phyloP scores from a whole-genome alignment of 2,797 vertebrate species.

The Peromyscus eremicus region DNA sequence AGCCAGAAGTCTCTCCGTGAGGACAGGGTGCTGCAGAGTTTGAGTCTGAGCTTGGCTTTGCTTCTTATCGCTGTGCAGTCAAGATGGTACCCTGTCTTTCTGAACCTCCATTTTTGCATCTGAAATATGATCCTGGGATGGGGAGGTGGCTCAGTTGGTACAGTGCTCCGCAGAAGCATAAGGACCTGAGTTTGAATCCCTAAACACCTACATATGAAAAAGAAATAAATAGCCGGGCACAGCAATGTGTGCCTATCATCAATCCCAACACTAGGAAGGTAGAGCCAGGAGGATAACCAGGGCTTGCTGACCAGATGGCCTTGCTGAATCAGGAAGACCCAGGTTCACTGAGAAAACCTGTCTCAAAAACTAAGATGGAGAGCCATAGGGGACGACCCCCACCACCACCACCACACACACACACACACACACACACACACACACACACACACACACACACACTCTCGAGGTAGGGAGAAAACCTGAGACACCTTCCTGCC shows the following conservation, averaged over 20 bases:
- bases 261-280: background rate
- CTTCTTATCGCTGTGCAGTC: background rate
- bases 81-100: background rate
- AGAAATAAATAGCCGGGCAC: background rate
- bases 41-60: background rate
- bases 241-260: background rate
- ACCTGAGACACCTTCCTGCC: background rate
- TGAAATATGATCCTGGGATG: background rate
- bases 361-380: background rate
- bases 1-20: background rate
- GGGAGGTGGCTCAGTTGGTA: background rate
- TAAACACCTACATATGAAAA: too few relatives aligned
- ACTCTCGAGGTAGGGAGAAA: background rate
- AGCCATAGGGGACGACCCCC: background rate
- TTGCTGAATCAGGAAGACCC: background rate
- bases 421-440: background rate
- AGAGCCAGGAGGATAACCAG: background rate
- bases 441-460: background rate
- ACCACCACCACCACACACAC: too few relatives aligned
- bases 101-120: slow-evolving; percentile 12
- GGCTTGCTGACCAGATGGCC: background rate
- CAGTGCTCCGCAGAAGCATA: background rate
- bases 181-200: background rate
- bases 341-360: background rate
- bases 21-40: background rate